Evolutionary conservation across 2,113 vertebrate genomes (phyloP), one percentile per base, ranked within the genome.

Genomic region (Oncorhynchus clarkii): DNA sequence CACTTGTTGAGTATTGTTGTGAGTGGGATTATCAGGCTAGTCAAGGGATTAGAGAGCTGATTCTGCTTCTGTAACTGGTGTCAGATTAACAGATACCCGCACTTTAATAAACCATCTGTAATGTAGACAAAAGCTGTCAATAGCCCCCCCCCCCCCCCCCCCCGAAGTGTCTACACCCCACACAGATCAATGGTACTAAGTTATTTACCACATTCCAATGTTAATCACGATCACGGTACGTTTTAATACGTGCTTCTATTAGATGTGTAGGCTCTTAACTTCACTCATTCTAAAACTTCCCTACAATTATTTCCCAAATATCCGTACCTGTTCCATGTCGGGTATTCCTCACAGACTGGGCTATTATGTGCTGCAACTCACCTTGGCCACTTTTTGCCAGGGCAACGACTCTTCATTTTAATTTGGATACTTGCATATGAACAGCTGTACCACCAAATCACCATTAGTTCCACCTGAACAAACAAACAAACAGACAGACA

Each of bases 81-180:
- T 92, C 89, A 92, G 93, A 94, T 94, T 93, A 93, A 88, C 90
- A 90, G 83, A 92, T 89, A 86, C 74, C 82, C 85, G 24, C 80
- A 87, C 76, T 80, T 89, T 88, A 80, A 87, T 90, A 87, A 90
- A 87, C 66, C 29, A 87, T 90, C 88, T 93, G 89, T 92, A 92
- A 92, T 91, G 84, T 87, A 89, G 90, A 89, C 90, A 87, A 85
- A 92, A 89, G 87, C 84, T 82, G 88, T 84, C 70, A 86, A 77
- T 74, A 45, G 26, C 78, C 73, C 57, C 6, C 34, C 31, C 5
- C 5, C 31, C 34, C 34, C 7, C 78, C 72, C 57, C 6, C 14
- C 4, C 22, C 34, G 69, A 73, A 39, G 72, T 60, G 34, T 71
- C 34, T 39, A 39, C 8, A 39, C 34, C 34, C 62, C 26, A 27